A percentile compares a stretch with the other conserved stretches of the same genome.
Conservation (phyloP, 2,797 vertebrate genomes). For the Pantherophis alleghaniensis region DNA sequence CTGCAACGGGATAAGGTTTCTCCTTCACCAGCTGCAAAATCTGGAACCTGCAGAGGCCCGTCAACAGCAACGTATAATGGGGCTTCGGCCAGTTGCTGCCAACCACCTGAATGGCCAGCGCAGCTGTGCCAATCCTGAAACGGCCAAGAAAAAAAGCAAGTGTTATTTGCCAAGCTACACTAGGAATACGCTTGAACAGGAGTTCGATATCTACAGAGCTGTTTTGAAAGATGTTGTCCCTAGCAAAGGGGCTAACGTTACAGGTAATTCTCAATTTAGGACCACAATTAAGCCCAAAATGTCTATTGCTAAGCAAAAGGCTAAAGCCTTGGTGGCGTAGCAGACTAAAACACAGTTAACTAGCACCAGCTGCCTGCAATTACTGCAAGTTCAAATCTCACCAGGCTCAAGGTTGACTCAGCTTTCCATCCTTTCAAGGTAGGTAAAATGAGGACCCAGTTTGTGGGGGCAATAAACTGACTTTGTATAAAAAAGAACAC, state of each 20-base stretch:
- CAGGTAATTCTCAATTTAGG: background rate
- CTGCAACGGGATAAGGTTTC: slow-evolving; percentile 86
- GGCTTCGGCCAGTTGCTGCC: slow-evolving; percentile 99
- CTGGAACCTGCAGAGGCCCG: slow-evolving; percentile 91
- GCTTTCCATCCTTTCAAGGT: no score
- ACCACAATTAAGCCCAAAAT: background rate
- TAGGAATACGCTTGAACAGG: no score
- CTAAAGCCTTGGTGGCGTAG: no score
- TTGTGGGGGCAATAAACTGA: no score
- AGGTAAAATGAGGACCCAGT: no score
- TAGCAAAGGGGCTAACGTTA: background rate
- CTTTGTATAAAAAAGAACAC: no score
- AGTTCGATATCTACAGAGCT: background rate
- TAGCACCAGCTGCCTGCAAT: no score
- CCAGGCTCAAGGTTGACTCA: no score
- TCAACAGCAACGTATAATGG: slow-evolving; percentile 92
- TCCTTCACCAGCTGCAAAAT: slow-evolving; percentile 84
- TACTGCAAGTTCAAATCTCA: no score
- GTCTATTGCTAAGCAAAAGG: background rate
- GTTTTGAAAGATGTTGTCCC: background rate
- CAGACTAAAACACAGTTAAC: no score
- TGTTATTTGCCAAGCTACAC: background rate
- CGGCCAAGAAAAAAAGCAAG: background rate
- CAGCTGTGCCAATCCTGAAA: slow-evolving; percentile 90
- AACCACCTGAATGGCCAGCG: slow-evolving; percentile 91